These are phyloP conservation scores for Gavia stellata DNA, from an alignment of 2,113 vertebrate genomes.

Conservation along the genomic window DNA sequence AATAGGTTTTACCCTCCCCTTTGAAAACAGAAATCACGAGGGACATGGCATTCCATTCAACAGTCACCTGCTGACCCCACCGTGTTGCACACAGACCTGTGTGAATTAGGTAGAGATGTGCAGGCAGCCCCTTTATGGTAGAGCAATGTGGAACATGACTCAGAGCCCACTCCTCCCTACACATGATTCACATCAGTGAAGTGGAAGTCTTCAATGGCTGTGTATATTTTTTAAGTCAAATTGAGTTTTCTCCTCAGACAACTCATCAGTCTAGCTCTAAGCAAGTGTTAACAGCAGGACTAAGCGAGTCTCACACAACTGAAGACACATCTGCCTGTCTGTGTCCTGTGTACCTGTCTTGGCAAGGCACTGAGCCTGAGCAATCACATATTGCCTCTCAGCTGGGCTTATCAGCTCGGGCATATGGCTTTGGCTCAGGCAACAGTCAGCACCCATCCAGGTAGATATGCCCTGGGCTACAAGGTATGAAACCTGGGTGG, in stretches of 20 bases:
- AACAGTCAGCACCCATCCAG: neutral
- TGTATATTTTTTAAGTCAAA: neutral
- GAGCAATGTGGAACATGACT: neutral
- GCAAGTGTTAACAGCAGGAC: neutral
- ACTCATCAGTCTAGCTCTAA: neutral
- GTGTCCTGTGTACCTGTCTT: neutral
- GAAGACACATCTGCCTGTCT: neutral
- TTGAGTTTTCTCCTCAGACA: neutral
- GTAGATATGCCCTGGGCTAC: neutral
- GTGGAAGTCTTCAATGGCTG: neutral
- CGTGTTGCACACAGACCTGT: neutral
- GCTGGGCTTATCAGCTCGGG: neutral
- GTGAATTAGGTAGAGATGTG: neutral
- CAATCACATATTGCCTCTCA: neutral
- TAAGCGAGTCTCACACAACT: neutral
- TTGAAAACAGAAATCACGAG: neutral
- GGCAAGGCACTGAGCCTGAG: neutral
- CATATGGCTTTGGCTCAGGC: neutral
- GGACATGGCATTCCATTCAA: neutral
- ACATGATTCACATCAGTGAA: fast-evolving
- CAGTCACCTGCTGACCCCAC: neutral
- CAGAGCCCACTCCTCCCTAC: neutral
- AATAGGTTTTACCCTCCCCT: neutral
- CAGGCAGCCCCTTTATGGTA: neutral
- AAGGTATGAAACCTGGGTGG: neutral